Evolutionary conservation across 2,888 invertebrate genomes (phyloP), one percentile per base, ranked within the genome.

Genomic region (Helicoverpa assulta): DNA sequence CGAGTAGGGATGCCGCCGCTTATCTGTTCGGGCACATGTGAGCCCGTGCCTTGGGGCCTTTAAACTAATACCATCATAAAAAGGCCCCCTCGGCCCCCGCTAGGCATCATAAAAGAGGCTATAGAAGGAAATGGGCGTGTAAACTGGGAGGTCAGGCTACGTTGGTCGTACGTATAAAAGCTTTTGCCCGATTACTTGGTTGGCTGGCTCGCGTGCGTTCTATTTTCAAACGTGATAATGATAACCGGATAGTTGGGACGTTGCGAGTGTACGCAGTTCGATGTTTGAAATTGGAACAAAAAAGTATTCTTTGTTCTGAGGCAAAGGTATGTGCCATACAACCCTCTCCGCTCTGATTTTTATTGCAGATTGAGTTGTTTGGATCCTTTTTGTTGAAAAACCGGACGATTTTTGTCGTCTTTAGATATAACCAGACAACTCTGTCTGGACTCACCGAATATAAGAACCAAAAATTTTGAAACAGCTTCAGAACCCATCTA

Each of bases 181-280:
- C 94, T 94, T 92, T 94, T 93, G 93, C 89, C 91, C 94, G 95
- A 95, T 95, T 95, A 95, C 94, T 92, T 90, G 92, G 88, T 88
- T 90, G 94, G 92, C 90, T 91, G 92, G 91, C 89, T 95, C 92
- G 95, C 94, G 94, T 94, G 95, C 94, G 94, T 94, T 94, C 94
- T 93, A 94, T 94, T 94, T 94, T 93, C 92, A 92, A 94, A 94
- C 90, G 94, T 93, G 94, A 93, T 95, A 94, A 94, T 94, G 94
- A 94, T 94, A 94, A 94, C 92, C 91, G 93, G 92, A 91, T 93
- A 91, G 91, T 87, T 81, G 76, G 82, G 80, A 82, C 76, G 83
- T 75, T 82, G 76, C 83, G 82, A 80, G 77, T 81, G 58, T 79
- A 77, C 77, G 77, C 82, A 75, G 68, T 85, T 84, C 69, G 73